A percentile compares a stretch with the other conserved stretches of the same genome.
Conservation (phyloP, 2,888 invertebrate genomes). For the Mythimna ferrago region DNA sequence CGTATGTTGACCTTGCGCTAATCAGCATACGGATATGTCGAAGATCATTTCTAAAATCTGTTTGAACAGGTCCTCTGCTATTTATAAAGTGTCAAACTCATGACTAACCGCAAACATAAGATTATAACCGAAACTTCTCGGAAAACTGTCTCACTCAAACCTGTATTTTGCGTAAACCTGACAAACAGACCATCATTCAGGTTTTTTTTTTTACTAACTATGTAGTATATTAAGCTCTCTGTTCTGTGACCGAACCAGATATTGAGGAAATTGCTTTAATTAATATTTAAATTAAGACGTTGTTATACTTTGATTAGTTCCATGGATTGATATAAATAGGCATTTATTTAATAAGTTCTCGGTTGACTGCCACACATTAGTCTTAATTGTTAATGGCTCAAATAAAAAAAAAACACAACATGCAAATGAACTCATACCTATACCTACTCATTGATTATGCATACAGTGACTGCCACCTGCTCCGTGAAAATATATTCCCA, state of each 20-base stretch:
- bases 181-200: slow-evolving; percentile 11
- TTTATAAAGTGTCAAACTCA: slow-evolving; percentile 33
- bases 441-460: slow-evolving; percentile 18
- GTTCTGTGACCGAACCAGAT: slow-evolving; percentile 7
- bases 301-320: slow-evolving; percentile 20
- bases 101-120: slow-evolving; percentile 36
- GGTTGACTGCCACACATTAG: neutral
- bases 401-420: slow-evolving; percentile 13
- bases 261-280: slow-evolving; percentile 25
- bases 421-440: slow-evolving; percentile 12
- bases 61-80: neutral
- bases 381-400: neutral
- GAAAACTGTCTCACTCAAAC: slow-evolving; percentile 45
- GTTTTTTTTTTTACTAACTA: slow-evolving; percentile 16
- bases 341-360: neutral
- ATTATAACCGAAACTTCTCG: slow-evolving; percentile 25
- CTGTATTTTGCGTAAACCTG: slow-evolving; percentile 22
- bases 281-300: slow-evolving; percentile 31
- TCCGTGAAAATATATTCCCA: slow-evolving; percentile 4
- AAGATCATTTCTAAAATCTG: slow-evolving; percentile 10
- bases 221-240: neutral
- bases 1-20: slow-evolving; percentile 16
- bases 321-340: slow-evolving; percentile 15
- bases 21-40: slow-evolving; percentile 10
- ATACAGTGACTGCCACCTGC: slow-evolving; percentile 24